A percentile compares a stretch with the other conserved stretches of the same genome.
Evolutionary conservation across 2,888 invertebrate species (phyloP).

Genomic region (Agrotis ipsilon): DNA sequence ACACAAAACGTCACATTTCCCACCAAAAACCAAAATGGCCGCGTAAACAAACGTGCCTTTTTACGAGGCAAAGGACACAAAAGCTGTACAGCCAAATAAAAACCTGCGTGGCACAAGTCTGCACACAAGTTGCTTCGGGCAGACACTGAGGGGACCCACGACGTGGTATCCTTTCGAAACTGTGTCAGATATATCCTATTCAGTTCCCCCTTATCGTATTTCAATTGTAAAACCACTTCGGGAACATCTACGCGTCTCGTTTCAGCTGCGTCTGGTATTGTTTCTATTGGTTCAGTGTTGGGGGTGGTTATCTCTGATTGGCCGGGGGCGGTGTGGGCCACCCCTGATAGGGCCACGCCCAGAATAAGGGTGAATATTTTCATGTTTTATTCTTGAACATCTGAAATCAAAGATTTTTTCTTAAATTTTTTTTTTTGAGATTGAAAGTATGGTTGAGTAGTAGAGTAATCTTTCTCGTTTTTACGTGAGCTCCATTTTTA

Average conservation of each 20-base stretch:
- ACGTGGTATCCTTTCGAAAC: constrained; percentile 78
- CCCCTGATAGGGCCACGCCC: constrained; percentile 79
- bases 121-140: constrained; percentile 81
- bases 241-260: constrained; percentile 79
- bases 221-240: constrained; percentile 86
- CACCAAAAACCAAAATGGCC: constrained; percentile 60
- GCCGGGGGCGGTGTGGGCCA: constrained; percentile 66
- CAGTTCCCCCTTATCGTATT: constrained; percentile 86
- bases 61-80: constrained; percentile 55
- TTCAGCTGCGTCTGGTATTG: constrained; percentile 64
- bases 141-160: constrained; percentile 80
- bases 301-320: constrained; percentile 73
- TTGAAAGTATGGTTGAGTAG: constrained; percentile 19
- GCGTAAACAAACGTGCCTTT: constrained; percentile 55
- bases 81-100: constrained; percentile 67
- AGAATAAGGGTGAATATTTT: constrained; percentile 76
- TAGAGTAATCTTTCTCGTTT: constrained; percentile 24
- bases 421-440: constrained; percentile 48
- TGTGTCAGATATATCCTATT: constrained; percentile 88
- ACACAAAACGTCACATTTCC: constrained; percentile 47
- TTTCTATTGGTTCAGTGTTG: constrained; percentile 73
- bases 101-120: constrained; percentile 89
- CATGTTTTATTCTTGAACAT: constrained; percentile 69
- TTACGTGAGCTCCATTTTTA: constrained; percentile 18
- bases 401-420: constrained; percentile 65